These are phyloP conservation scores for Caloenas nicobarica DNA, from an alignment of 2,113 vertebrate genomes.

Conservation along the genomic window DNA sequence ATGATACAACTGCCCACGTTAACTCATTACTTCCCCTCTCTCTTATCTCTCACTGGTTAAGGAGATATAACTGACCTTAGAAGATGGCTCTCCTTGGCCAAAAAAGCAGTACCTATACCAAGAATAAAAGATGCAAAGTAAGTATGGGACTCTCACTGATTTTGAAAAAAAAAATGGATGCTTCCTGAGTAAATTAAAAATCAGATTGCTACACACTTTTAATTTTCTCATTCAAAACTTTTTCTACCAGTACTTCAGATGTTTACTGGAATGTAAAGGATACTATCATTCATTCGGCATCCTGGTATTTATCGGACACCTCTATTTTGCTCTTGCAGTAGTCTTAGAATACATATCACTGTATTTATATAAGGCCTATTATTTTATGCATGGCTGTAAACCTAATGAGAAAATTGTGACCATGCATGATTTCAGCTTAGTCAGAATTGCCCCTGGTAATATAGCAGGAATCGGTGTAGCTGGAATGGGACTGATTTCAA, in stretches of 20 bases:
- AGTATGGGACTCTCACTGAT: background rate
- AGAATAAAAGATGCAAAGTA: background rate
- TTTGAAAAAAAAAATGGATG: background rate
- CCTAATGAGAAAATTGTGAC: background rate
- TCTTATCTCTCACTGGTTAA: background rate
- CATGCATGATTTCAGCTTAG: background rate
- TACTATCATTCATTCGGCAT: accelerated
- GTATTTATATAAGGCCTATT: background rate
- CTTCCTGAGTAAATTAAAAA: background rate
- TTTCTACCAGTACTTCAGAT: background rate
- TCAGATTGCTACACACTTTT: background rate
- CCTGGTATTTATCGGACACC: background rate
- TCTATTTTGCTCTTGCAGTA: background rate
- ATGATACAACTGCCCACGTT: accelerated
- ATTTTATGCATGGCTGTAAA: background rate
- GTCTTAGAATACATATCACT: background rate
- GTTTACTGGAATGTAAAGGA: background rate
- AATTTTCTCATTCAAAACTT: background rate
- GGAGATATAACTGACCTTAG: background rate
- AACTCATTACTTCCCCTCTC: background rate
- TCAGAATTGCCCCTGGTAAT: background rate
- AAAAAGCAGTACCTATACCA: background rate
- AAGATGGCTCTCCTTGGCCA: background rate
- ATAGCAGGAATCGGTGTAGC: background rate
- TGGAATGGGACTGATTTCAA: background rate